Evolutionary conservation across 2,113 vertebrate genomes (phyloP), one percentile per base, ranked within the genome.

Genomic region (Hemicordylus capensis): DNA sequence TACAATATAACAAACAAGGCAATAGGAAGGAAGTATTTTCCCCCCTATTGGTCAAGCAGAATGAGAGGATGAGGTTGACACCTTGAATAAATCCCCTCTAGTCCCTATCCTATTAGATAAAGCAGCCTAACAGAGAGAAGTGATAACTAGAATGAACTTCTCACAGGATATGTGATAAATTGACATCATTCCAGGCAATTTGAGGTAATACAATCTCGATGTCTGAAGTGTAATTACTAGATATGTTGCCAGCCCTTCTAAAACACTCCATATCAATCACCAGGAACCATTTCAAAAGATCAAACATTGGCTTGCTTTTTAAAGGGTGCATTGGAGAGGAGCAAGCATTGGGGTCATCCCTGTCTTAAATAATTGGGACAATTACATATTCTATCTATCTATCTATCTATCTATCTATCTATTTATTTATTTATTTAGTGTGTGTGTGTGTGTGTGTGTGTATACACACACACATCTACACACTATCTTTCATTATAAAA

Each of bases 161-260:
- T 93, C 4, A 1, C 31, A 90, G 39, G 76, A 94, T 90, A 63
- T 93, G 91, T 95, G 92, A 93, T 93, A 93, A 94, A 94, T 90
- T 93, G 85, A 93, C 85, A 93, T 93, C 76, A 94, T 94, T 93
- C 81, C 86, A 92, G 87, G 78, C 89, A 95, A 91, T 96, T 85
- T 94, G 88, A 93, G 58, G 90, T 94, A 96, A 94, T 92, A 81
- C 42, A 91, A 88, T 94, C 80, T 90, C 91, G 85, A 89, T 85
- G 82, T 93, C 91, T 94, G 87, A 94, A 81, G 26, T 10, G 28
- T 93, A 94, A 95, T 94, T 95, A 90, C 86, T 91, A 82, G 81
- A 88, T 93, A 92, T 54, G 42, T 87, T 91, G 70, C 87, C 84
- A 92, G 75, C 37, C 91, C 76, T 93, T 59, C 88, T 90, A 86